These are phyloP conservation scores for Aldabrachelys gigantea DNA, from an alignment of 2,113 vertebrate species.

Conservation along the genomic window DNA sequence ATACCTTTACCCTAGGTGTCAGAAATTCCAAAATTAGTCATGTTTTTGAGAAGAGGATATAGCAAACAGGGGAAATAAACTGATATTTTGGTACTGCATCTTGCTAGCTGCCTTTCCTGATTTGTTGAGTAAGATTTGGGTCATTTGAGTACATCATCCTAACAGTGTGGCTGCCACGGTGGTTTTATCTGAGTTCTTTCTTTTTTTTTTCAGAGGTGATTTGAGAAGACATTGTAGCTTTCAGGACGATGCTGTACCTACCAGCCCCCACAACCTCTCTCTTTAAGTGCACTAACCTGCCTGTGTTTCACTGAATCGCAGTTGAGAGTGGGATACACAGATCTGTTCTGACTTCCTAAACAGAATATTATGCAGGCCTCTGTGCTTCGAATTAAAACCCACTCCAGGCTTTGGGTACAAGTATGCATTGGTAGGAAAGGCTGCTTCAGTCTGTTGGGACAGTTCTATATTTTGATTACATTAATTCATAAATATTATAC, in stretches of 20 bases:
- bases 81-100: neutral
- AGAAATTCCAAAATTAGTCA: constrained; percentile 53
- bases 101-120: neutral
- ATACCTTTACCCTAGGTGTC: neutral
- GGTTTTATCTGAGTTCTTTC: accelerated
- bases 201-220: neutral
- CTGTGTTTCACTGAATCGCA: constrained; percentile 54
- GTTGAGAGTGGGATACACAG: constrained; percentile 57
- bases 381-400: constrained; percentile 76
- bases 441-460: constrained; percentile 76
- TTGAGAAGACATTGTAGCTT: neutral
- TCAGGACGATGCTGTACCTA: neutral
- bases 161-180: accelerated
- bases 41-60: constrained; percentile 27
- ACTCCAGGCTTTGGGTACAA: constrained; percentile 58
- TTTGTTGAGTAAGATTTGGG: neutral
- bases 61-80: neutral
- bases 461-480: constrained; percentile 82
- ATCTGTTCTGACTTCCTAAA: constrained; percentile 73
- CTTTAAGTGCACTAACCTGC: constrained; percentile 13
- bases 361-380: constrained; percentile 69
- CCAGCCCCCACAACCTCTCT: neutral
- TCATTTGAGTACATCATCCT: neutral
- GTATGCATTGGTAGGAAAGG: constrained; percentile 65
- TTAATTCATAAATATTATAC: constrained; percentile 88